These are phyloP conservation scores for Sminthurides bifidus DNA, from an alignment of 1,140 invertebrate species.

Conservation along the genomic window DNA sequence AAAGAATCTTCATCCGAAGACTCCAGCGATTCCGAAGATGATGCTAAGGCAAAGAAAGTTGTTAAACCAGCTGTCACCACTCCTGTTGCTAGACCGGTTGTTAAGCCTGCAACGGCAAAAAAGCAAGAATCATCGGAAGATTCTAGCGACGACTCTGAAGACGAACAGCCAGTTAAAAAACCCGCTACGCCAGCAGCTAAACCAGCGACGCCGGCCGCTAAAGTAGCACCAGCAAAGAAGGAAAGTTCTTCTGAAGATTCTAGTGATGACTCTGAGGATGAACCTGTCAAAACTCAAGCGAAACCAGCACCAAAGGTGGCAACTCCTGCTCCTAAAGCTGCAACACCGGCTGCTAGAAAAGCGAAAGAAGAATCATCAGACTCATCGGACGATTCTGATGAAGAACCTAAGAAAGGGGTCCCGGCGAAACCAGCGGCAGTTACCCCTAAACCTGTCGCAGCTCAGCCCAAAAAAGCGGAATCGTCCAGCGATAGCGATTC, in stretches of 20 bases:
- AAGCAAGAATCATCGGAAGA: neutral
- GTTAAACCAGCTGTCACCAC: neutral
- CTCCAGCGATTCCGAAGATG: conserved; percentile 14
- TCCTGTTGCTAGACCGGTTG: neutral
- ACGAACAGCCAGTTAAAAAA: neutral
- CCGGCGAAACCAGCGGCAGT: too few relatives aligned
- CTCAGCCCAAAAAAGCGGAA: too few relatives aligned
- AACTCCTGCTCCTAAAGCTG: neutral
- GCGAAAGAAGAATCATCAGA: neutral
- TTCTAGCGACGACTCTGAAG: neutral
- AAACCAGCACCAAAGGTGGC: neutral
- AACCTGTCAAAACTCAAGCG: too few relatives aligned
- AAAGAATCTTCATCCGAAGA: conserved; percentile 19
- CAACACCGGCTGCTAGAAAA: neutral
- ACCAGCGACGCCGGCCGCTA: neutral
- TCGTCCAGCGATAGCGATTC: conserved; percentile 8
- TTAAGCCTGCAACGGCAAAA: neutral
- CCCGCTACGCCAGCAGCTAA: neutral
- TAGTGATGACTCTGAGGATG: conserved; percentile 9
- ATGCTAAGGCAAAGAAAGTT: conserved; percentile 16
- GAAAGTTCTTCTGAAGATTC: conserved; percentile 5
- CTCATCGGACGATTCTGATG: too few relatives aligned
- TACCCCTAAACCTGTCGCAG: too few relatives aligned
- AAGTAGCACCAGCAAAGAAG: conserved; percentile 5
- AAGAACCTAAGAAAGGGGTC: too few relatives aligned